A percentile compares a stretch with the other conserved stretches of the same genome.
Evolutionary conservation across 37 sponge, comb jelly and placozoan species (phyloP).

Genomic region (Aphrocallistes beatrix): DNA sequence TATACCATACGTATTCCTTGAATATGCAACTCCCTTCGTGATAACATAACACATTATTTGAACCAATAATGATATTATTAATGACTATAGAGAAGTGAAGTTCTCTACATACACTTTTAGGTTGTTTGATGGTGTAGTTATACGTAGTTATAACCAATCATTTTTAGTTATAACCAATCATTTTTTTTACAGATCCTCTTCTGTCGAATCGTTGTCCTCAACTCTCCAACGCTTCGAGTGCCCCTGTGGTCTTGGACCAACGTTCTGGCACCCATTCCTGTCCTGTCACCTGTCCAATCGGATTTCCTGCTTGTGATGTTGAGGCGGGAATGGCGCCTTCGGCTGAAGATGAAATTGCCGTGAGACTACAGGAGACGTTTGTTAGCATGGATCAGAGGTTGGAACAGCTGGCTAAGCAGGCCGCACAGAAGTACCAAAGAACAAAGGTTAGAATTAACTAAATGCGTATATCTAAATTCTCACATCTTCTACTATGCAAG

Average conservation of each 20-base stretch:
- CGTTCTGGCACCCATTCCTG: neutral
- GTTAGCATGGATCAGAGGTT: neutral
- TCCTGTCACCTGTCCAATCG: neutral
- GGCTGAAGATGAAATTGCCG: neutral
- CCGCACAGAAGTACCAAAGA: conserved; percentile 14
- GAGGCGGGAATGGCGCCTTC: neutral
- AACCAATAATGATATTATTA: no score
- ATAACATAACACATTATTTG: no score
- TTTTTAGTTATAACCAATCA: no score
- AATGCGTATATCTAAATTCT: neutral
- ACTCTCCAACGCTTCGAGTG: neutral
- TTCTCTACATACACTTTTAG: no score
- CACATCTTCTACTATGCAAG: neutral
- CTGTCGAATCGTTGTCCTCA: neutral
- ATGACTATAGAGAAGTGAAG: no score
- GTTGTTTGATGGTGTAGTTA: no score
- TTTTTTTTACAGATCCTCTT: neutral
- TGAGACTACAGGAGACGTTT: neutral
- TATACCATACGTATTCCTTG: no score
- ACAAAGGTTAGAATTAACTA: neutral
- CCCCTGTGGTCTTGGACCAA: neutral
- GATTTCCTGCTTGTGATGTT: neutral
- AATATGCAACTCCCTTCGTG: no score
- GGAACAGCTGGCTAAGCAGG: neutral
- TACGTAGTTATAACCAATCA: no score